These are phyloP conservation scores for Elymnias hypermnestra DNA, from an alignment of 1,140 invertebrate genomes.

Conservation along the genomic window DNA sequence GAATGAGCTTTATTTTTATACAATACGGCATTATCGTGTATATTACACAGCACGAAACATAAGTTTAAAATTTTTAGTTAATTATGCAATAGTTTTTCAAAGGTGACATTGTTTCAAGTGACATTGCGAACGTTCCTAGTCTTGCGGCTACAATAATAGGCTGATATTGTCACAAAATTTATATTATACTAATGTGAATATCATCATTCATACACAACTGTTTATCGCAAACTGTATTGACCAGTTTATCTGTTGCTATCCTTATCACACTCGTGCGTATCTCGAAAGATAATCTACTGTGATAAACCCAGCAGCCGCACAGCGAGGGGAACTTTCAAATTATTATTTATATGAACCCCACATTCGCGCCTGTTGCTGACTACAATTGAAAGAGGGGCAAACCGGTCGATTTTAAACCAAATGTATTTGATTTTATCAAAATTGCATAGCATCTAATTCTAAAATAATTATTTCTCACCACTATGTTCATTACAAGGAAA, in stretches of 20 bases:
- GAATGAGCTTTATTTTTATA: too few relatives aligned
- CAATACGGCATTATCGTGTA: too few relatives aligned
- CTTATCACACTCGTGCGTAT: constrained; percentile 39
- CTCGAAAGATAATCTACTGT: constrained; percentile 41
- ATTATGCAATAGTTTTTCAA: too few relatives aligned
- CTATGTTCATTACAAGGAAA: too few relatives aligned
- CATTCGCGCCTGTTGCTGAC: constrained; percentile 15
- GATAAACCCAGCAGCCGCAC: constrained; percentile 44
- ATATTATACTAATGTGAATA: not conserved
- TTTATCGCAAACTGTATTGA: constrained; percentile 22
- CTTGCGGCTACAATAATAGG: too few relatives aligned
- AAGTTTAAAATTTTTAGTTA: too few relatives aligned
- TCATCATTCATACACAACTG: not conserved
- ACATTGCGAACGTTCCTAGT: too few relatives aligned
- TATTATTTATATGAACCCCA: constrained; percentile 38
- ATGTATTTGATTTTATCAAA: not conserved
- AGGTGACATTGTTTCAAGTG: too few relatives aligned
- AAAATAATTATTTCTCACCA: too few relatives aligned
- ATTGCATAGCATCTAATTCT: too few relatives aligned
- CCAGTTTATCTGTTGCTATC: constrained; percentile 28
- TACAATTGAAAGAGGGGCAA: constrained; percentile 3
- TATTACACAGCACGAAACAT: too few relatives aligned
- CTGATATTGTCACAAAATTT: too few relatives aligned
- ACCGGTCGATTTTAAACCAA: not conserved
- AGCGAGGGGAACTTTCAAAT: constrained; percentile 36